Evolutionary conservation across 2,888 invertebrate genomes (phyloP).

Genomic region (Drosophila kanekoi): DNA sequence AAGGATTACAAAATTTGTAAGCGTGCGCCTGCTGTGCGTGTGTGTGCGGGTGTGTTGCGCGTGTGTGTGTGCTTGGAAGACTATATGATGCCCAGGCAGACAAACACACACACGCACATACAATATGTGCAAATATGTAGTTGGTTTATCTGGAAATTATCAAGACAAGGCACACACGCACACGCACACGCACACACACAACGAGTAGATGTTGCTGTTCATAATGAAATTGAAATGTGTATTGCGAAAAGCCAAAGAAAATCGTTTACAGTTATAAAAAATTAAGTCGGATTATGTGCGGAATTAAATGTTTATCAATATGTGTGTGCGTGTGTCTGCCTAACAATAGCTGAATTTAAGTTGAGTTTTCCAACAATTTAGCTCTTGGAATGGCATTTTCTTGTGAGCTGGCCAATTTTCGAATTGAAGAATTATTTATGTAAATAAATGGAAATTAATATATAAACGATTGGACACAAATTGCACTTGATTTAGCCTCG

Average conservation of each 20-base stretch:
- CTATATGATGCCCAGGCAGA: slow-evolving; percentile 28
- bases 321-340: not conserved
- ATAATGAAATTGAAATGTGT: slow-evolving; percentile 21
- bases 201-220: slow-evolving; percentile 5
- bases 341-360: slow-evolving; percentile 11
- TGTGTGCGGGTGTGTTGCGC: slow-evolving; percentile 19
- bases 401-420: not conserved
- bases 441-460: not conserved
- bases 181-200: not conserved
- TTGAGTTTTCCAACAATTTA: not conserved
- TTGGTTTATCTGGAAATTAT: slow-evolving; percentile 48
- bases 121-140: slow-evolving; percentile 25
- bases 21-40: slow-evolving; percentile 52
- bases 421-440: not conserved
- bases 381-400: not conserved
- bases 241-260: slow-evolving; percentile 13
- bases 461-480: too few species aligned
- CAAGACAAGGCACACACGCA: slow-evolving; percentile 29
- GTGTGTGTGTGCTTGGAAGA: slow-evolving; percentile 6
- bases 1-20: slow-evolving; percentile 80
- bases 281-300: slow-evolving; percentile 18
- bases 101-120: slow-evolving; percentile 4
- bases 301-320: slow-evolving; percentile 24
- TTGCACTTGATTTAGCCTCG: too few species aligned
- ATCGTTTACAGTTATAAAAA: slow-evolving; percentile 19